Evolutionary conservation across 2,888 invertebrate species (phyloP), one percentile per base, ranked within the genome.

Genomic region (Mythimna vitellina): DNA sequence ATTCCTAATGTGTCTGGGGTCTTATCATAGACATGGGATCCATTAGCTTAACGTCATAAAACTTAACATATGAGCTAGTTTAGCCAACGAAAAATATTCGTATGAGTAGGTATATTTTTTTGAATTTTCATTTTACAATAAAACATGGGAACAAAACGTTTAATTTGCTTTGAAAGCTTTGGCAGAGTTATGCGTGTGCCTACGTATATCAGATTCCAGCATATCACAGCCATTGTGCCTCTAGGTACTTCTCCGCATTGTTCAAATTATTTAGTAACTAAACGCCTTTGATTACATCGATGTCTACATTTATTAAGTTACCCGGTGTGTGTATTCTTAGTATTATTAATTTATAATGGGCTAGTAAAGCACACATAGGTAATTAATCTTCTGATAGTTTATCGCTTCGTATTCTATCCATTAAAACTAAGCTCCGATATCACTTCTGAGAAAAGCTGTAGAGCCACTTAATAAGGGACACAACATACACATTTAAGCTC

Each of bases 1-100:
- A 73, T 72, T 74, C 56, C 66, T 73, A 76, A 86, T 81, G 74
- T 75, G 74, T 76, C 63, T 80, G 72, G 65, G 69, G 42, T 80
- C 65, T 74, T 80, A 71, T 82, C 73, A 46, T 58, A 65, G 58
- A 58, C 65, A 53, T 60, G 58, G 66, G 53, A 65, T 71, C 74
- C 68, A 73, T 81, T 81, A 82, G 68, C 62, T 81, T 73, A 56
- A 65, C 76, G n/a, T 49, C 61, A 70, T 82, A 57, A 71, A 70
- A 49, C 62, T 72, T 74, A 35, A 62, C 17, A 63, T 65, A 62
- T 14, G 73, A 68, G 46, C 42, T 62, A 73, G 53, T 29, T 58
- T 29, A 35, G n/a, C 42, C 32, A 46, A 29, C 10, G 29, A 29
- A 9, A 65, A 70, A 54, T 64, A 68, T 63, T 68, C 9, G 25